A percentile compares a stretch with the other conserved stretches of the same genome.
Evolutionary conservation across 2,113 vertebrate genomes (phyloP).

Genomic region (Desmodus rotundus): DNA sequence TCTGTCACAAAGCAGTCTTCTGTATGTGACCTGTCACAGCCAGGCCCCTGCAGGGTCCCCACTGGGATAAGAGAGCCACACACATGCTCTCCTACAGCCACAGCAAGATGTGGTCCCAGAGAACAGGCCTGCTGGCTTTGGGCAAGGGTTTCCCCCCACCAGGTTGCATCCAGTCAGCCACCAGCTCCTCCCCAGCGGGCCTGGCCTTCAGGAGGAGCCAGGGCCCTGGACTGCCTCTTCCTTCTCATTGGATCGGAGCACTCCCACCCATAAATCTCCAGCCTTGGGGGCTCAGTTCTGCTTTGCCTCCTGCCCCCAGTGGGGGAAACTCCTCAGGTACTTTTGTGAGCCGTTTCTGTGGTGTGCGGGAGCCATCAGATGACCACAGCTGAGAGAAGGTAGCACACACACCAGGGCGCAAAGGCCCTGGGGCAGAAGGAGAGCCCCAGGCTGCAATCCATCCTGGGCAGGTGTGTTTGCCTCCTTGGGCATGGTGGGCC

Average conservation of each 20-base stretch:
- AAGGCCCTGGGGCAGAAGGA: not conserved
- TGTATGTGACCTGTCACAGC: not conserved
- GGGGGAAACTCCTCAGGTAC: not conserved
- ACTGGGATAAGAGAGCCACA: not conserved
- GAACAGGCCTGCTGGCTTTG: not conserved
- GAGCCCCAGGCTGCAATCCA: not conserved
- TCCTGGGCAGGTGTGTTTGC: not conserved
- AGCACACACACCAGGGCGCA: not conserved
- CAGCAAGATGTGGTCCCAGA: not conserved
- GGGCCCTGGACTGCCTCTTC: not conserved
- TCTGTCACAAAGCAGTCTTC: not conserved
- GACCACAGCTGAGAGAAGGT: not conserved
- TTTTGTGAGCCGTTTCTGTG: accelerated
- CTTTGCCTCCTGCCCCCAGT: not conserved
- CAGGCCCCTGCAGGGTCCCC: not conserved
- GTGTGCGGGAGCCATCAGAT: accelerated
- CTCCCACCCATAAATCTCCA: not conserved
- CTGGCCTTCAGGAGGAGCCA: not conserved
- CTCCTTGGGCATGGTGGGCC: no score
- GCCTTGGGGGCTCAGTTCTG: not conserved
- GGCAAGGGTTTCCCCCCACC: not conserved
- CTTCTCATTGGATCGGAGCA: not conserved
- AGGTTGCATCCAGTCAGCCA: not conserved
- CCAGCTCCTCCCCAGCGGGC: not conserved
- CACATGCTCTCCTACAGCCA: not conserved